Evolutionary conservation across 2,888 invertebrate genomes (phyloP), one percentile per base, ranked within the genome.

Genomic region (Dioctria rufipes): DNA sequence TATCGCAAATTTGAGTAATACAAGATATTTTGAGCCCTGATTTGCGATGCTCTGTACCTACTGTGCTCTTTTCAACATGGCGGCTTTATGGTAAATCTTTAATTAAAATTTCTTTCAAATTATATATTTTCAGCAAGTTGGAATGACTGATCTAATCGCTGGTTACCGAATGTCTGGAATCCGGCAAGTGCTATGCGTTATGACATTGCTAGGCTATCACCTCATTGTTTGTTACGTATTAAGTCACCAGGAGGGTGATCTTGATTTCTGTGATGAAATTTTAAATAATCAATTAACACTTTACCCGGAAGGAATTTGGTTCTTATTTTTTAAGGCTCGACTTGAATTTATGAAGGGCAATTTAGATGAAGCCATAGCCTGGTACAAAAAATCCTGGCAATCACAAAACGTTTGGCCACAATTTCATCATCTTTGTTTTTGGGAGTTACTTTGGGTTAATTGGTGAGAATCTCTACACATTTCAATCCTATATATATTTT

Each of bases 391-490:
- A 84, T 96, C 96, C 0, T 94, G 96, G 90, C 92, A 93, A 83
- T 95, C 95, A 3, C 97, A 97, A 86, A 90, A 92, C 82, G 91
- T 95, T 66, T 98, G 97, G 96, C 93, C 93, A 0, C 97, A 98
- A 88, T 96, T 98, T 88, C 96, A 96, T 87, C 96, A 98, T 87
- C 89, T 98, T 3, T 97, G 97, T 88, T 97, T 93, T 87, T 98
- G 98, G 98, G 98, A 98, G 87, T 91, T 98, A 51, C 92, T 97
- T 91, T 98, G 97, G 97, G 93, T 95, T 2, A 93, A 95, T 86
- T 93, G 95, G 95, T 95, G 88, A 88, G 89, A 25, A 25, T 25
- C 25, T 25, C 25, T 25, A 25, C 25, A 2, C 25, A 25, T 25
- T 25, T 25, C 25, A 25, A 25, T 25, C 25, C 25, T 25, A 25